Percentiles rank a stretch among this genome's conserved stretches.
Conservation (phyloP, 2,113 vertebrate species). For the Pagrus major region DNA sequence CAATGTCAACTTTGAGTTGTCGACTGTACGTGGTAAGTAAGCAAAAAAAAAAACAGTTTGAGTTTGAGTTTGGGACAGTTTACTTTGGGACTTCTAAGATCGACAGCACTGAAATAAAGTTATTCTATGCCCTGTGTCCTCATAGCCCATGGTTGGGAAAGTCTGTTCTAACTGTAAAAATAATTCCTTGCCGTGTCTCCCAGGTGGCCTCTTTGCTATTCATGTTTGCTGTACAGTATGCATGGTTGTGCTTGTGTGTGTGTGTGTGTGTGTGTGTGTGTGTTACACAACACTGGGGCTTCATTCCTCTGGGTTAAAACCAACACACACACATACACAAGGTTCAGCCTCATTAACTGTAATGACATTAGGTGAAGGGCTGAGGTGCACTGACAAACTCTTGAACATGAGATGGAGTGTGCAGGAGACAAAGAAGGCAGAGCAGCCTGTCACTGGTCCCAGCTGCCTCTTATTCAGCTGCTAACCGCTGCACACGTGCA, state of each 20-base stretch:
- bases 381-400: conserved; percentile 26
- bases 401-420: conserved; percentile 30
- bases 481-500: conserved; percentile 59
- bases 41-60: no score
- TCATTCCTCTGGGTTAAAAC: conserved; percentile 18
- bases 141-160: not conserved
- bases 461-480: conserved; percentile 78
- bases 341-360: conserved; percentile 63
- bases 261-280: not conserved
- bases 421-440: conserved; percentile 48
- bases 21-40: no score
- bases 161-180: not conserved
- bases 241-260: not conserved
- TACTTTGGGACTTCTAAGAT: no score
- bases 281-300: conserved; percentile 23
- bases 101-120: no score
- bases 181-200: not conserved
- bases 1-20: no score
- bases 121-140: no score
- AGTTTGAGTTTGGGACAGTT: no score
- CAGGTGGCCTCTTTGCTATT: not conserved
- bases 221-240: conserved; percentile 18
- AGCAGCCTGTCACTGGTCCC: conserved; percentile 50
- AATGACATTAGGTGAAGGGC: conserved; percentile 49
- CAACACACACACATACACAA: not conserved